A percentile compares a stretch with the other conserved stretches of the same genome.
Conservation (phyloP, 2,888 invertebrate species). For the Harpalus rufipes region DNA sequence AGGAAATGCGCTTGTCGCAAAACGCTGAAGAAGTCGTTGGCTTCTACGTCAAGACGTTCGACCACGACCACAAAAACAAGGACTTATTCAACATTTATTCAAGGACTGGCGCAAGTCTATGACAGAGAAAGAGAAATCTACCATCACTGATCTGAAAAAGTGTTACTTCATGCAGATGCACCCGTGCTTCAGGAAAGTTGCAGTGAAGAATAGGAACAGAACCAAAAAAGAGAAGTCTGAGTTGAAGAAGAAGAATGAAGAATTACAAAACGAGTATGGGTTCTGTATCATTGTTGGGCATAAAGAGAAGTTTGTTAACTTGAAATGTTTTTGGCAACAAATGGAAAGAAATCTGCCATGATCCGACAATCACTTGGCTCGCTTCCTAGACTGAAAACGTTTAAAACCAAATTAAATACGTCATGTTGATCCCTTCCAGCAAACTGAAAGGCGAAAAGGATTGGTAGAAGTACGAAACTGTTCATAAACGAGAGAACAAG, state of each 20-base stretch:
- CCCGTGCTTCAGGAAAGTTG: constrained; percentile 87
- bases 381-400: constrained; percentile 99
- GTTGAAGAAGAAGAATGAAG: constrained; percentile 93
- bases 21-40: constrained; percentile 96
- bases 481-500: constrained; percentile 96
- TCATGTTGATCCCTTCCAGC: constrained; percentile 99
- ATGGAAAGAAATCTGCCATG: constrained; percentile 98
- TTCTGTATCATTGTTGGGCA: constrained; percentile 98
- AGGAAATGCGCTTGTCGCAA: constrained; percentile 88
- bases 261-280: constrained; percentile 93
- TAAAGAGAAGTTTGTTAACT: constrained; percentile 99
- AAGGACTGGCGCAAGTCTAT: constrained; percentile 97
- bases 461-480: constrained; percentile 99
- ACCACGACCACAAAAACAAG: constrained; percentile 99
- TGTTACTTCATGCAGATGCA: constrained; percentile 97
- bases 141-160: constrained; percentile 93
- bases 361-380: constrained; percentile 97
- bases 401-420: constrained; percentile 96
- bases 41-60: constrained; percentile 98
- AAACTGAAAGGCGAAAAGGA: constrained; percentile 99
- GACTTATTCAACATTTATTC: constrained; percentile 96
- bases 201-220: constrained; percentile 93
- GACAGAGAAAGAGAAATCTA: constrained; percentile 90
- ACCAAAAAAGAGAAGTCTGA: constrained; percentile 96
- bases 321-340: constrained; percentile 92